Evolutionary conservation across 2,888 invertebrate genomes (phyloP).

Genomic region (Ditula angustiorana): DNA sequence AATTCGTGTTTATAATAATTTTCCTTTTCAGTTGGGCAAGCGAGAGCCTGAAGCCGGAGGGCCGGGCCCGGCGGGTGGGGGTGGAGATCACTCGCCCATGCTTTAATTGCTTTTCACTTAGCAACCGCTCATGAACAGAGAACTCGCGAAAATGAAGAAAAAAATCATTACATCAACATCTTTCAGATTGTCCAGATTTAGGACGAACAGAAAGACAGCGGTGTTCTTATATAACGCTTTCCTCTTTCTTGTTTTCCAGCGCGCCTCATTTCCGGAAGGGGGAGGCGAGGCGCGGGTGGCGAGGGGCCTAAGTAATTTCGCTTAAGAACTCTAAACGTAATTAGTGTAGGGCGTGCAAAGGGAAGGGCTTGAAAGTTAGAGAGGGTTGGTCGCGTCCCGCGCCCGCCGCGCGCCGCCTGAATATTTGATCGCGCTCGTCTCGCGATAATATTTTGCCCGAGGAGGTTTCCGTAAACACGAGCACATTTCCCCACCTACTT

Average conservation of each 20-base stretch:
- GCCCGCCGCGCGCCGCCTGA: conserved; percentile 77
- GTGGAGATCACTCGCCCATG: conserved; percentile 85
- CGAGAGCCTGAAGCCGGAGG: conserved; percentile 60
- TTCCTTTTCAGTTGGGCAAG: conserved; percentile 76
- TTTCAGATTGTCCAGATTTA: conserved; percentile 84
- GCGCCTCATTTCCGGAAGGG: conserved; percentile 84
- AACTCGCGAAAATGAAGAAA: conserved; percentile 82
- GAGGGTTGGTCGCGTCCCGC: conserved; percentile 83
- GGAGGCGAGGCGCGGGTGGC: conserved; percentile 76
- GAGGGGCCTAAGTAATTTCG: conserved; percentile 88
- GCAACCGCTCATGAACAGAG: conserved; percentile 84
- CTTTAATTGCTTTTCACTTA: conserved; percentile 86
- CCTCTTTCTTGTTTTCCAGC: conserved; percentile 83
- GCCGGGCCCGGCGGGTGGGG: conserved; percentile 55
- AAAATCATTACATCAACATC: conserved; percentile 85
- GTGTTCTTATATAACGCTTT: conserved; percentile 81
- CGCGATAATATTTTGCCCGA: conserved; percentile 84
- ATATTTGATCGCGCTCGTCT: conserved; percentile 84
- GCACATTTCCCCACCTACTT: conserved; percentile 78
- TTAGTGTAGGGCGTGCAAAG: conserved; percentile 88
- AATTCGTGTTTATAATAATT: conserved; percentile 64
- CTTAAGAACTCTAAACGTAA: conserved; percentile 89
- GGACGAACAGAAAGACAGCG: conserved; percentile 78
- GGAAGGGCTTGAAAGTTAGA: conserved; percentile 87
- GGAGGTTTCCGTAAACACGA: conserved; percentile 83